Base-by-base conservation (phyloP, 2,888 invertebrate genomes). In the Cataglyphis rosenhaueri region DNA sequence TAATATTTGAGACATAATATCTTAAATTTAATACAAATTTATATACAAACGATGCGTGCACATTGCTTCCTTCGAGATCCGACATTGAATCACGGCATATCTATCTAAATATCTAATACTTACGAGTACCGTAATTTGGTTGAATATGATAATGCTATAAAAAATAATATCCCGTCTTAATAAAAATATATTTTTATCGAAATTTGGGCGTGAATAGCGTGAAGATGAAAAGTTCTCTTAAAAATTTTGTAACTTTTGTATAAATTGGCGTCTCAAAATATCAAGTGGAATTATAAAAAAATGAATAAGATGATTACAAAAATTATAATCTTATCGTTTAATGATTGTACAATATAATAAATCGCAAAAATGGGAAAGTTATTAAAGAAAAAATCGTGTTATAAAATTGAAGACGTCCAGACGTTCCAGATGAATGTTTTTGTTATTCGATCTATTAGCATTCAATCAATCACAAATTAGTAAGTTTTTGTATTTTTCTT, bases 341-440 rank as follows among this genome's bases (percentile, higher is more conserved):
- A 32, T 6, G 32, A 32, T 6, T 29, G 29, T 38, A 52, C 0
- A 5, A 74, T 32, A 25, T 21, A 5, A 38, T 25, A 21, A 73
- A 44, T 73, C 29, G n/a, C 12, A 41, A 38, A 41, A 41, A 21
- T 15, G 41, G 18, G 52, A 61, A 70, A 5, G 21, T 64, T 55
- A 3, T 48, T 70, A 79, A 61, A 48, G 55, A 41, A 4, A 15
- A 35, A 81, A 81, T 73, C 18, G 44, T 59, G 65, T 82, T 35
- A 9, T 25, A 25, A 52, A 57, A 25, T 65, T n/a, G 25, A 81
- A 64, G 65, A 65, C 8, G n/a, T 44, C 18, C 9, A 2, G n/a
- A 64, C n/a, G 3, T 12, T 41, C 3, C 21, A 21, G 21, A 21
- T 8, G 32, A 79, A 9, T 6, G 18, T 41, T 8, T 29, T 12